These are phyloP conservation scores for Alligator sinensis DNA, from an alignment of 2,113 vertebrate genomes.

Conservation along the genomic window DNA sequence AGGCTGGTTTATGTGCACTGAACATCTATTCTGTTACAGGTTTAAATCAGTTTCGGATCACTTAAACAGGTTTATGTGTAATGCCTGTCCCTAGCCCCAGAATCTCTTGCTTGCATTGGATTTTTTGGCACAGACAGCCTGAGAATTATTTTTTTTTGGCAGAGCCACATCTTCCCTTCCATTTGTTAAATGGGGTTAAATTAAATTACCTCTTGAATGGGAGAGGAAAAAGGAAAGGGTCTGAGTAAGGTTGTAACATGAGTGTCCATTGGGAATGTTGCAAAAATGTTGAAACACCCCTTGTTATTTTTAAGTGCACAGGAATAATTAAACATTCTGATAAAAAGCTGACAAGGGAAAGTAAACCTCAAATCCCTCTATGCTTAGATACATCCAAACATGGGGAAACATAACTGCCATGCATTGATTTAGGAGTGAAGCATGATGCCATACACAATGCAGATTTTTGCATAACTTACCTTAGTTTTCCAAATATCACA, in stretches of 20 bases:
- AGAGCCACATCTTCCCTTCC: conserved; percentile 30
- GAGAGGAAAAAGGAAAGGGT: not conserved
- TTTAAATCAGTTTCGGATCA: too few relatives aligned
- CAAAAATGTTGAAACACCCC: not conserved
- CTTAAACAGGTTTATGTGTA: too few relatives aligned
- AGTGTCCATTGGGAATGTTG: not conserved
- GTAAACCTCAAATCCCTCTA: not conserved
- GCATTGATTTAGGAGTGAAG: not conserved
- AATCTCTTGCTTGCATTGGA: not conserved
- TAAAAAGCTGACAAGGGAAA: not conserved
- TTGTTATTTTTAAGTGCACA: not conserved
- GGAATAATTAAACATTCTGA: not conserved
- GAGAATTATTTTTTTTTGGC: conserved; percentile 15
- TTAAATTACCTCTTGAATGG: conserved; percentile 19
- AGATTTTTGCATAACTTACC: too few relatives aligned
- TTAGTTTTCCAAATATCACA: too few relatives aligned
- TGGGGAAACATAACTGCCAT: not conserved
- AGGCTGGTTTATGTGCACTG: too few relatives aligned
- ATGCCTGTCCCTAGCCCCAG: not conserved
- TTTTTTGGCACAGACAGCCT: not conserved
- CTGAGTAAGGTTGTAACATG: not conserved
- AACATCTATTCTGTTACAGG: too few relatives aligned
- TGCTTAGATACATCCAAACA: not conserved
- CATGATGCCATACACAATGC: not conserved
- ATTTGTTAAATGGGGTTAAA: not conserved